phyloP scores from a whole-genome alignment of 2,888 invertebrate species.

The Cryptus armator region DNA sequence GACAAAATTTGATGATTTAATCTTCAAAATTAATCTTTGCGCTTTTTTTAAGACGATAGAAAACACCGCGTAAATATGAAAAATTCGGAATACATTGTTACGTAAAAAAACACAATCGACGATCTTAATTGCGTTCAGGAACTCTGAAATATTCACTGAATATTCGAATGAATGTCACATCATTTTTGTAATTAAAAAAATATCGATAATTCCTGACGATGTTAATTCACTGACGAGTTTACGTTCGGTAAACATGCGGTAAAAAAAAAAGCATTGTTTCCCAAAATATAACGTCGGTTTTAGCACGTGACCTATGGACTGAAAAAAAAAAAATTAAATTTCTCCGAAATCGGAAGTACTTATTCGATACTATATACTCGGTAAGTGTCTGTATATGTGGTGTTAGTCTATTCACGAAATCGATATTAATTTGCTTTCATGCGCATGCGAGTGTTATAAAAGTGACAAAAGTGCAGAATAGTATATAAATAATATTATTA shows the following conservation, averaged over 20 bases:
- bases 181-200: not conserved
- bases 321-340: constrained; percentile 19
- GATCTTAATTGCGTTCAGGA: too few species aligned
- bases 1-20: too few species aligned
- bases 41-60: too few species aligned
- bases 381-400: constrained; percentile 25
- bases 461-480: constrained; percentile 41
- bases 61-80: too few species aligned
- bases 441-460: constrained; percentile 63
- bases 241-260: constrained; percentile 15
- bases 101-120: too few species aligned
- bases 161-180: not conserved
- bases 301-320: not conserved
- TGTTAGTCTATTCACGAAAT: constrained; percentile 49
- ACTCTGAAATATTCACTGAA: too few species aligned
- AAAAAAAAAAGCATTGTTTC: constrained; percentile 16
- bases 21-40: too few species aligned
- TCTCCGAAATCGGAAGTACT: not conserved
- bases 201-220: not conserved
- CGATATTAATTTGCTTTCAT: constrained; percentile 47
- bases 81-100: too few species aligned
- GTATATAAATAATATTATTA: constrained; percentile 13
- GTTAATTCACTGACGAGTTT: constrained; percentile 25
- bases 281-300: constrained; percentile 9
- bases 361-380: constrained; percentile 16